Conservation (phyloP, 2,113 vertebrate genomes). For the Galeopterus variegatus region DNA sequence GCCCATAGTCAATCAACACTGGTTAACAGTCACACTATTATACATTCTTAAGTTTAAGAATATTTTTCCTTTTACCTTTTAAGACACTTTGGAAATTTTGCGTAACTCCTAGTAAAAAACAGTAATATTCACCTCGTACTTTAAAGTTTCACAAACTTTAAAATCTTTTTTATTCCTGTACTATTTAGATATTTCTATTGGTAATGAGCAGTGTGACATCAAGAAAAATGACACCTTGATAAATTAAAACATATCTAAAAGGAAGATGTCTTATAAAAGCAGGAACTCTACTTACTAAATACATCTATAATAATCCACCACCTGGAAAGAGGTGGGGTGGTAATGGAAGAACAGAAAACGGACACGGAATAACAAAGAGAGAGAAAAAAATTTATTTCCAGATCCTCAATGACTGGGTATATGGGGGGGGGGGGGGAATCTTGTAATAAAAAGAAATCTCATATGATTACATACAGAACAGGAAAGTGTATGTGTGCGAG, state of each 20-base stretch:
- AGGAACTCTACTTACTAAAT: slow-evolving; percentile 2
- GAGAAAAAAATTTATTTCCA: slow-evolving; percentile 40
- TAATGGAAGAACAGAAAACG: background rate
- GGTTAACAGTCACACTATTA: background rate
- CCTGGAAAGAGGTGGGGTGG: slow-evolving; percentile 47
- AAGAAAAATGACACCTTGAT: slow-evolving; percentile 2
- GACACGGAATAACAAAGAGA: background rate
- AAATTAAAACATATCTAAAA: fast-evolving
- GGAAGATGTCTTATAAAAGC: background rate
- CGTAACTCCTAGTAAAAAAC: background rate
- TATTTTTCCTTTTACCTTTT: background rate
- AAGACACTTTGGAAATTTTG: background rate
- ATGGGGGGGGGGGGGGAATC: no score
- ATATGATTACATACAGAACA: slow-evolving; percentile 54
- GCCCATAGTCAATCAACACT: background rate
- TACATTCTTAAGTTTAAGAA: background rate
- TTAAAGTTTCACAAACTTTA: background rate
- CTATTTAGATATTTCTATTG: background rate
- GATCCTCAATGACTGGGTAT: slow-evolving; percentile 14
- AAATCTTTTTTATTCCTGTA: background rate
- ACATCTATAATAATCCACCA: slow-evolving; percentile 25
- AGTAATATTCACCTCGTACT: background rate
- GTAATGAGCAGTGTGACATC: background rate
- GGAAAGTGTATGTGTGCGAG: slow-evolving; percentile 10
- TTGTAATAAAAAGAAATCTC: slow-evolving; percentile 61